Percentiles rank a stretch among this genome's conserved stretches.
phyloP scores from a whole-genome alignment of 2,113 vertebrate genomes.

The Gambusia affinis region DNA sequence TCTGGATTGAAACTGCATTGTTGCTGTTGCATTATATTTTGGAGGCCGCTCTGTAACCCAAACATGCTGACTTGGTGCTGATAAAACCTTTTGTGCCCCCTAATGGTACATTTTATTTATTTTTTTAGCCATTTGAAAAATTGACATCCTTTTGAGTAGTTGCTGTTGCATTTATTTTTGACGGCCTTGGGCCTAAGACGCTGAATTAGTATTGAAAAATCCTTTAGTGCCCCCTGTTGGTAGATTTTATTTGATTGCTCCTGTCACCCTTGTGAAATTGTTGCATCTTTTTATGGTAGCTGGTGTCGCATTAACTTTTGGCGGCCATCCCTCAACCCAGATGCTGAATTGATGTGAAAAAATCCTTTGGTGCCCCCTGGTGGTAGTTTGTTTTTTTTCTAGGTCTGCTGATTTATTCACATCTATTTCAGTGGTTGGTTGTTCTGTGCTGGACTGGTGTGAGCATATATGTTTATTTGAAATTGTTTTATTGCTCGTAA shows the following conservation, averaged over 20 bases:
- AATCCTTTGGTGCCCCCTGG: slow-evolving; percentile 23
- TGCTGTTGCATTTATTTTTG: not conserved
- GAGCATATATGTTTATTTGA: not conserved
- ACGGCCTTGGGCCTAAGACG: too few relatives aligned
- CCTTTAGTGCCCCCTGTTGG: slow-evolving; percentile 30
- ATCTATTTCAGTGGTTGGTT: not conserved
- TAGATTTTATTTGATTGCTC: not conserved
- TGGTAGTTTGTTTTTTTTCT: not conserved
- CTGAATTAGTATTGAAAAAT: not conserved
- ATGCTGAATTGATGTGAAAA: not conserved
- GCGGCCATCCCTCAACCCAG: not conserved
- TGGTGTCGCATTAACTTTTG: not conserved
- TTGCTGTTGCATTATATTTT: not conserved
- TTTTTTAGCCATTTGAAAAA: not conserved
- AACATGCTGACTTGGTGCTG: too few relatives aligned
- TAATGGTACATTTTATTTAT: not conserved
- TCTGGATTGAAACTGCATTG: not conserved
- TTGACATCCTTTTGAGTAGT: not conserved
- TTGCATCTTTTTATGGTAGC: not conserved
- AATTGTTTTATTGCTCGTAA: not conserved
- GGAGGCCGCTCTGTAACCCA: fast-evolving
- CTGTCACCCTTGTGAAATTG: not conserved
- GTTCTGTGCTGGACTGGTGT: not conserved
- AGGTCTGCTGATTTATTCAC: too few relatives aligned
- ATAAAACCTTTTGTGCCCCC: slow-evolving; percentile 14